Conservation (phyloP, 2,113 vertebrate genomes). For the Poecilia latipinna region DNA sequence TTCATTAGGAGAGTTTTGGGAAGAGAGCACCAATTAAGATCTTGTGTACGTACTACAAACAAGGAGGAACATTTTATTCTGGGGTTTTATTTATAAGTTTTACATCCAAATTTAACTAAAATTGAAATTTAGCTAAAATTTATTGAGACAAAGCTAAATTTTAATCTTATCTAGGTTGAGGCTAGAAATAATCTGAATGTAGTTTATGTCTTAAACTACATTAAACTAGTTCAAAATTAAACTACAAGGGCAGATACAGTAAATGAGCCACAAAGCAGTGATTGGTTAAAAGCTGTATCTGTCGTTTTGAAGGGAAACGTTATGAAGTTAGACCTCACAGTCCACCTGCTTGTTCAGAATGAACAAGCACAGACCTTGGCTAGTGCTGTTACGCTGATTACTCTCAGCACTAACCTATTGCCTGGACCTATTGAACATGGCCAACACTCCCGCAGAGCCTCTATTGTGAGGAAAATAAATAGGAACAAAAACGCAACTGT, state of each 20-base stretch:
- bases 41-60: background rate
- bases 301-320: background rate
- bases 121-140: too few relatives aligned
- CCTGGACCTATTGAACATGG: slow-evolving; percentile 17
- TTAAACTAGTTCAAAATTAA: too few relatives aligned
- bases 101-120: background rate
- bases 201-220: too few relatives aligned
- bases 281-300: background rate
- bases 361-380: slow-evolving; percentile 21
- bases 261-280: background rate
- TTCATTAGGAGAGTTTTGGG: background rate
- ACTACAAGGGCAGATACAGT: background rate
- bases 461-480: background rate
- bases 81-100: background rate
- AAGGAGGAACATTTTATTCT: background rate
- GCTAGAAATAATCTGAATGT: too few relatives aligned
- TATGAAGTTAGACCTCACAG: slow-evolving; percentile 6
- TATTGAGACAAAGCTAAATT: too few relatives aligned
- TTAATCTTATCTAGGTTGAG: too few relatives aligned
- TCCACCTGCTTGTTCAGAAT: slow-evolving; percentile 34
- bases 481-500: slow-evolving; percentile 18
- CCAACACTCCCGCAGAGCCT: slow-evolving; percentile 20
- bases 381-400: slow-evolving; percentile 42
- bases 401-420: slow-evolving; percentile 4
- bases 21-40: background rate